Percentiles rank a stretch among this genome's conserved stretches.
Conservation (phyloP, 1,140 invertebrate species). For the Penaeus indicus region DNA sequence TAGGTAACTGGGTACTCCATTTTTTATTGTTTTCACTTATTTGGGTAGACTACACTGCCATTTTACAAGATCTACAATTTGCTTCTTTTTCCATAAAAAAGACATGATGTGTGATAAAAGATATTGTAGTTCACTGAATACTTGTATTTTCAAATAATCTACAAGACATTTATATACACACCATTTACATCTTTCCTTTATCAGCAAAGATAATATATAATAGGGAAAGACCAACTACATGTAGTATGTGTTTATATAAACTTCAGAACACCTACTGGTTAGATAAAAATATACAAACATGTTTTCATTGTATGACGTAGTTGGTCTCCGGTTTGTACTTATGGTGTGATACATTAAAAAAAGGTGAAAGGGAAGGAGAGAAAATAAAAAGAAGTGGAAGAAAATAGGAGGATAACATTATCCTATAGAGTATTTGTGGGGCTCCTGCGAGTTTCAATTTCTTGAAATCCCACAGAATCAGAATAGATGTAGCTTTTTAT, state of each 20-base stretch:
- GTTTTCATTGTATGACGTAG: conserved; percentile 20
- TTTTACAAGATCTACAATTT: too few relatives aligned
- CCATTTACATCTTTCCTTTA: conserved; percentile 35
- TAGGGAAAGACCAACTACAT: conserved; percentile 43
- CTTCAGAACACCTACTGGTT: conserved; percentile 21
- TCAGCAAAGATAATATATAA: conserved; percentile 46
- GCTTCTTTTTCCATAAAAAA: too few relatives aligned
- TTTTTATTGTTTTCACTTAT: too few relatives aligned
- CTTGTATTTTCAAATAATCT: conserved; percentile 31
- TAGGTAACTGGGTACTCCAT: too few relatives aligned
- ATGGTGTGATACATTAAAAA: conserved; percentile 39
- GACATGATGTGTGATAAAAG: background rate
- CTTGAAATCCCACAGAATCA: too few relatives aligned
- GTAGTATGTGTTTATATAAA: conserved; percentile 8
- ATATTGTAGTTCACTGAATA: conserved; percentile 26
- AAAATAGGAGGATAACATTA: too few relatives aligned
- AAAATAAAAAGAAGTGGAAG: background rate
- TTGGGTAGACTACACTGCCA: too few relatives aligned
- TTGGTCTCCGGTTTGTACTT: conserved; percentile 50
- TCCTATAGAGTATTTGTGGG: too few relatives aligned
- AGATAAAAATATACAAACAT: conserved; percentile 38
- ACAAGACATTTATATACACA: conserved; percentile 38
- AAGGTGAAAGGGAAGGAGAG: background rate
- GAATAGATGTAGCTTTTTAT: too few relatives aligned
- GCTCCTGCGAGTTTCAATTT: too few relatives aligned